phyloP scores from a whole-genome alignment of 2,888 invertebrate species.

The Thera obeliscata region DNA sequence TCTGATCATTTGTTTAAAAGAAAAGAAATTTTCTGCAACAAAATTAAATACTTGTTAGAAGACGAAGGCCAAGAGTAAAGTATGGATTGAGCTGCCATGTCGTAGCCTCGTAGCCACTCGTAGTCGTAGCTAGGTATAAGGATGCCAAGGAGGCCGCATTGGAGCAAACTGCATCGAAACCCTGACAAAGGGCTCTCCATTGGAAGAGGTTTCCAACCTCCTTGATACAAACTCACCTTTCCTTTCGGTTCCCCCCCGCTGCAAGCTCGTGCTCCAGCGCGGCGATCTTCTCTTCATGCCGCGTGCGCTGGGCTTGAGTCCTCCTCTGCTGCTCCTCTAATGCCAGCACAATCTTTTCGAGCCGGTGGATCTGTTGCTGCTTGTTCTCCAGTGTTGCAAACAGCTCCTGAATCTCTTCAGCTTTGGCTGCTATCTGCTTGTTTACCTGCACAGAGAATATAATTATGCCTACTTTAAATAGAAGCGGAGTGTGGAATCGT shows the following conservation, averaged over 20 bases:
- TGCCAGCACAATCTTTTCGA: conserved; percentile 83
- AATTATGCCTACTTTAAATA: background rate
- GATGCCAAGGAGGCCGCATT: no score
- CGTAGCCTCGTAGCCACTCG: no score
- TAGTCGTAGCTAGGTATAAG: no score
- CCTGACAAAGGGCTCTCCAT: no score
- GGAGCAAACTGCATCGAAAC: no score
- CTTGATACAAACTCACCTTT: conserved; percentile 54
- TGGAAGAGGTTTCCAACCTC: no score
- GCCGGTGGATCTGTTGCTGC: conserved; percentile 81
- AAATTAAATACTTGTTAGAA: background rate
- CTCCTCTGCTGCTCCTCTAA: conserved; percentile 84
- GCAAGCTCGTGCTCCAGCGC: conserved; percentile 82
- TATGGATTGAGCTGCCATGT: no score
- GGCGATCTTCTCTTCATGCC: conserved; percentile 84
- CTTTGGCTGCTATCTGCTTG: conserved; percentile 79
- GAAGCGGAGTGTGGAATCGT: background rate
- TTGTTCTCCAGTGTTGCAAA: conserved; percentile 81
- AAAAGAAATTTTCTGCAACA: conserved; percentile 76
- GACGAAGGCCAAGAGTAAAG: no score
- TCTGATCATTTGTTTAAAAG: conserved; percentile 54
- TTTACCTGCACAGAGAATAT: conserved; percentile 63
- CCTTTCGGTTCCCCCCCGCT: conserved; percentile 65
- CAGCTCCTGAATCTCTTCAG: conserved; percentile 80
- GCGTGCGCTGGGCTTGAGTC: conserved; percentile 84